Percentiles rank a stretch among this genome's conserved stretches.
These are phyloP conservation scores for Iphiclides podalirius DNA, from an alignment of 2,888 invertebrate genomes.

Conservation along the genomic window DNA sequence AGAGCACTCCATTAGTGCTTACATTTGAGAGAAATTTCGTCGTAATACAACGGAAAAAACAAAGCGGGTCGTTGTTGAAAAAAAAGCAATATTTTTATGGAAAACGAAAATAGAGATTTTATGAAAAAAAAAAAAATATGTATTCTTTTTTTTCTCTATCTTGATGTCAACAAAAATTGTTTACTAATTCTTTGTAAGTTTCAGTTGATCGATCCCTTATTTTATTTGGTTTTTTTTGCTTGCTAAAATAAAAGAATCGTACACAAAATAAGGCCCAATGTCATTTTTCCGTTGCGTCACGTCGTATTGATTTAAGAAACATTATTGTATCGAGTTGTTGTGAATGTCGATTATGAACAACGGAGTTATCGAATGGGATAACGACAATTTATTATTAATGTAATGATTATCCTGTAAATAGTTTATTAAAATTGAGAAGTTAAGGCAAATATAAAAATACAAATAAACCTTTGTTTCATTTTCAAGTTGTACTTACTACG, in stretches of 20 bases:
- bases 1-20: conserved; percentile 12
- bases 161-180: too few species aligned
- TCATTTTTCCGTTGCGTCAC: conserved; percentile 12
- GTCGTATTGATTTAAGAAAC: not conserved
- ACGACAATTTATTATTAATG: conserved; percentile 17
- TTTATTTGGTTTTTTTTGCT: too few species aligned
- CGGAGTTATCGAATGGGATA: conserved; percentile 4
- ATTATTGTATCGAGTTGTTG: conserved; percentile 9
- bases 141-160: too few species aligned
- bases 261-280: too few species aligned
- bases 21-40: not conserved
- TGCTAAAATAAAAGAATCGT: too few species aligned
- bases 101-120: too few species aligned
- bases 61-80: too few species aligned
- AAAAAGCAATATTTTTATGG: too few species aligned
- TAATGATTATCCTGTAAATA: conserved; percentile 26
- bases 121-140: too few species aligned
- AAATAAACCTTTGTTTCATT: conserved; percentile 21
- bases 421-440: conserved; percentile 23
- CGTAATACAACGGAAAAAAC: conserved; percentile 5
- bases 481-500: too few species aligned
- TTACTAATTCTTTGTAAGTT: too few species aligned
- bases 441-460: conserved; percentile 23
- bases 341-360: conserved; percentile 17
- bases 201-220: too few species aligned